phyloP scores from a whole-genome alignment of 2,797 vertebrate species.

The Syngnathus rostellatus region DNA sequence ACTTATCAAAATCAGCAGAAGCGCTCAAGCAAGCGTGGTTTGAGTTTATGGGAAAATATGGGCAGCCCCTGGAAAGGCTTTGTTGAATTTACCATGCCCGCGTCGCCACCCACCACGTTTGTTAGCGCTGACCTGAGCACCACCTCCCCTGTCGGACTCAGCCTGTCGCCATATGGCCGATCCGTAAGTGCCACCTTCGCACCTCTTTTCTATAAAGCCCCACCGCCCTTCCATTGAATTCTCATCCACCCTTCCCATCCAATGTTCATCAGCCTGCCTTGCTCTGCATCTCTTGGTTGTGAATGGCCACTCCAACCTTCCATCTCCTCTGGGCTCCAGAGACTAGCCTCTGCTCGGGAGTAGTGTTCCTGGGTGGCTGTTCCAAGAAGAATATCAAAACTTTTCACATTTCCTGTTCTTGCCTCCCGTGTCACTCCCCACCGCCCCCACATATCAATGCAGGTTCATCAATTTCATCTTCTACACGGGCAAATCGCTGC shows the following conservation, averaged over 20 bases:
- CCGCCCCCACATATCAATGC: neutral
- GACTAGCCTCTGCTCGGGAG: slow-evolving; percentile 70
- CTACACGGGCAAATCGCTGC: neutral
- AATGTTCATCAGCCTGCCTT: slow-evolving; percentile 5
- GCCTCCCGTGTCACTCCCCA: neutral
- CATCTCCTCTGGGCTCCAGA: slow-evolving; percentile 64
- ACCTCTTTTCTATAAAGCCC: slow-evolving; percentile 48
- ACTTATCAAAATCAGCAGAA: slow-evolving; percentile 51
- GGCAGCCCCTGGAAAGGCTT: slow-evolving; percentile 79
- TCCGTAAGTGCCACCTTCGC: slow-evolving; percentile 74
- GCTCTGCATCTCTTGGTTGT: slow-evolving; percentile 59
- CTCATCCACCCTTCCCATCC: slow-evolving; percentile 60
- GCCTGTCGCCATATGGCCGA: slow-evolving; percentile 77
- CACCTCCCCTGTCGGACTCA: slow-evolving; percentile 74
- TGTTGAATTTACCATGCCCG: slow-evolving; percentile 75
- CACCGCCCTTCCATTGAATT: slow-evolving; percentile 54
- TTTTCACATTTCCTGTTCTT: neutral
- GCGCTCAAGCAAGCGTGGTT: slow-evolving; percentile 62
- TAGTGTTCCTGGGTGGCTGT: slow-evolving; percentile 24
- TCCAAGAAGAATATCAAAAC: slow-evolving; percentile 8
- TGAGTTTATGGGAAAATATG: slow-evolving; percentile 75
- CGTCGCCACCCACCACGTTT: slow-evolving; percentile 73
- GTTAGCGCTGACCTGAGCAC: slow-evolving; percentile 78
- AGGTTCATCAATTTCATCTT: neutral
- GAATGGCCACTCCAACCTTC: slow-evolving; percentile 62